Percentiles rank a stretch among this genome's conserved stretches.
These are phyloP conservation scores for Adrianichthys oophorus DNA, from an alignment of 2,797 vertebrate genomes.

Conservation along the genomic window DNA sequence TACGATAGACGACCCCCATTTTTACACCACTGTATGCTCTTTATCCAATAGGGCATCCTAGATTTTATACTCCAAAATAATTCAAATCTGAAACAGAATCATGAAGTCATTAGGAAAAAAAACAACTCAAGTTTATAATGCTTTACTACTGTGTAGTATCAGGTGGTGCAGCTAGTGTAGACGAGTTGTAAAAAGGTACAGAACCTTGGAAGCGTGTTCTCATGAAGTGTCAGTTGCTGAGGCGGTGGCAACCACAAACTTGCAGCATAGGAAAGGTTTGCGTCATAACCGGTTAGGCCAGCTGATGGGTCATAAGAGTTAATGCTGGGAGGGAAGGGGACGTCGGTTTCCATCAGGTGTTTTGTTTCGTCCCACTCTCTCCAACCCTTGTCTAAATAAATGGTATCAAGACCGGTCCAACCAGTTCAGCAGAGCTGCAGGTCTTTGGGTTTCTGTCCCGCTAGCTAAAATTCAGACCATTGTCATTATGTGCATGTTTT, in stretches of 20 bases:
- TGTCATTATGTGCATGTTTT: constrained; percentile 45
- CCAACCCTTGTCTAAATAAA: constrained; percentile 32
- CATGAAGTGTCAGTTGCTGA: constrained; percentile 27
- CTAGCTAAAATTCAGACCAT: constrained; percentile 20
- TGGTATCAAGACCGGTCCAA: constrained; percentile 37
- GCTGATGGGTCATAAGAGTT: constrained; percentile 14
- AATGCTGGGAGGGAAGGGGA: constrained; percentile 6
- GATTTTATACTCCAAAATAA: constrained; percentile 23
- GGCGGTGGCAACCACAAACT: constrained; percentile 17
- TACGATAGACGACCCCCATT: constrained; percentile 47
- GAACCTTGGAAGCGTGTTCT: constrained; percentile 60
- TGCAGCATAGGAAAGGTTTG: constrained; percentile 24
- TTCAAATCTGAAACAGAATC: constrained; percentile 38
- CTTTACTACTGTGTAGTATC: constrained; percentile 74
- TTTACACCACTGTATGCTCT: constrained; percentile 50
- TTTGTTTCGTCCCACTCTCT: constrained; percentile 29
- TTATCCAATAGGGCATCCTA: constrained; percentile 24
- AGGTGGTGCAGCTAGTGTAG: constrained; percentile 32
- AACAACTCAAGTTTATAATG: constrained; percentile 43
- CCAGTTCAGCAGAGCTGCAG: constrained; percentile 29
- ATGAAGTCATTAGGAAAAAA: constrained; percentile 40
- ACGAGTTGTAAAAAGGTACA: constrained; percentile 54
- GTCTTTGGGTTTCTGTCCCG: constrained; percentile 25
- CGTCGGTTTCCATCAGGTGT: constrained; percentile 27
- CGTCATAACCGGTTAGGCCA: constrained; percentile 14